Evolutionary conservation across 1,140 invertebrate genomes (phyloP).

Genomic region (Medauroidea extradentata): DNA sequence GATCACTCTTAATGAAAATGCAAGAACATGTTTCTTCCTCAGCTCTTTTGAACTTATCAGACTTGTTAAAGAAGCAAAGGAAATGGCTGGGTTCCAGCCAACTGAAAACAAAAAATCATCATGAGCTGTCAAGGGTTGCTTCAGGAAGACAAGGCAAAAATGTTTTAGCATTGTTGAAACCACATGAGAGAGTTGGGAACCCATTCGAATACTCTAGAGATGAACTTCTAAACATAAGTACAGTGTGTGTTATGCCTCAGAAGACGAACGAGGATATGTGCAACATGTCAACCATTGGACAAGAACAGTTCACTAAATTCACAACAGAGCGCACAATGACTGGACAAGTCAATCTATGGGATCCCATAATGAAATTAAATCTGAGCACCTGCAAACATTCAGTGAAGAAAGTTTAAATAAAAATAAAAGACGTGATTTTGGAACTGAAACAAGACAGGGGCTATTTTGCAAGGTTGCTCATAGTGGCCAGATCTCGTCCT

Average conservation of each 20-base stretch:
- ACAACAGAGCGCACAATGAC: not conserved
- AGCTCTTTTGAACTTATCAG: conserved; percentile 1
- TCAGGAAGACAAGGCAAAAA: conserved; percentile 2
- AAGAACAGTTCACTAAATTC: not conserved
- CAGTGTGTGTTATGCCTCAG: not conserved
- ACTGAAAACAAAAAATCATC: not conserved
- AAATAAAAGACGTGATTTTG: no score
- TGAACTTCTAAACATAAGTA: not conserved
- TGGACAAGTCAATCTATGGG: conserved; percentile 4
- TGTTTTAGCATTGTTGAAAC: not conserved
- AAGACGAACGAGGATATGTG: conserved; percentile 6
- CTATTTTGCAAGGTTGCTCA: no score
- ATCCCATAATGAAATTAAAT: not conserved
- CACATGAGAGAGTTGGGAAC: not conserved
- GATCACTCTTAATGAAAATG: conserved; percentile 1
- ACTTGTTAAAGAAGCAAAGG: conserved; percentile 3
- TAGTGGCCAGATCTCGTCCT: no score
- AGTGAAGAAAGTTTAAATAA: no score
- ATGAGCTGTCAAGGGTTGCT: not conserved
- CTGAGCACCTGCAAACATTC: no score
- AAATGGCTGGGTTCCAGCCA: not conserved
- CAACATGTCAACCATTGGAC: conserved; percentile 1
- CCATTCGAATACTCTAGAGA: conserved; percentile 4
- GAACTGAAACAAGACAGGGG: no score
- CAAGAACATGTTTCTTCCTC: conserved; percentile 6